Percentiles rank a stretch among this genome's conserved stretches.
These are phyloP conservation scores for Lasius platythorax DNA, from an alignment of 2,888 invertebrate genomes.

Conservation along the genomic window DNA sequence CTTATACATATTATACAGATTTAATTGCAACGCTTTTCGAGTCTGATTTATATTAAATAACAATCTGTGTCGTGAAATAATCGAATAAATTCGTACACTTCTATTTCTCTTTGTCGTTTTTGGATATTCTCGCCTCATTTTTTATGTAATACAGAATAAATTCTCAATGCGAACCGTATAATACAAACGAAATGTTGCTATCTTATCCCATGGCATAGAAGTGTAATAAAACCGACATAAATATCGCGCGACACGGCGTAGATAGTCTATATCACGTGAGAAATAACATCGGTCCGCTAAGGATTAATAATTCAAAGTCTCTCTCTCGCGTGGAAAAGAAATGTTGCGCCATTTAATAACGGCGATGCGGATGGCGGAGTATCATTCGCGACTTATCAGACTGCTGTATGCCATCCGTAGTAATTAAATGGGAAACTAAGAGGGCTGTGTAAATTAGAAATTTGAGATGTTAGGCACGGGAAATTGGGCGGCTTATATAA, in stretches of 20 bases:
- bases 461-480: slow-evolving; percentile 20
- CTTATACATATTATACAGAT: not conserved
- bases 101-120: not conserved
- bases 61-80: not conserved
- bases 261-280: slow-evolving; percentile 6
- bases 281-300: slow-evolving; percentile 27
- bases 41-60: not conserved
- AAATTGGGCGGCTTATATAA: slow-evolving; percentile 67
- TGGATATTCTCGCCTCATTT: not conserved
- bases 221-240: slow-evolving; percentile 42
- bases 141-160: not conserved
- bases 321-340: not conserved
- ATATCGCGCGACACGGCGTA: slow-evolving; percentile 12
- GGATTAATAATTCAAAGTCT: slow-evolving; percentile 46
- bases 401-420: not conserved
- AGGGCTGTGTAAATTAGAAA: slow-evolving; percentile 48
- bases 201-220: not conserved
- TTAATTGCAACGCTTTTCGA: not conserved
- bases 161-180: not conserved
- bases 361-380: not conserved
- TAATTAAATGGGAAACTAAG: slow-evolving; percentile 47
- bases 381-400: slow-evolving; percentile 25
- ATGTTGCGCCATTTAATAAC: slow-evolving; percentile 25
- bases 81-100: not conserved
- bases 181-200: not conserved